Evolutionary conservation across 2,113 vertebrate species (phyloP), one percentile per base, ranked within the genome.

Genomic region (Notechis scutatus): DNA sequence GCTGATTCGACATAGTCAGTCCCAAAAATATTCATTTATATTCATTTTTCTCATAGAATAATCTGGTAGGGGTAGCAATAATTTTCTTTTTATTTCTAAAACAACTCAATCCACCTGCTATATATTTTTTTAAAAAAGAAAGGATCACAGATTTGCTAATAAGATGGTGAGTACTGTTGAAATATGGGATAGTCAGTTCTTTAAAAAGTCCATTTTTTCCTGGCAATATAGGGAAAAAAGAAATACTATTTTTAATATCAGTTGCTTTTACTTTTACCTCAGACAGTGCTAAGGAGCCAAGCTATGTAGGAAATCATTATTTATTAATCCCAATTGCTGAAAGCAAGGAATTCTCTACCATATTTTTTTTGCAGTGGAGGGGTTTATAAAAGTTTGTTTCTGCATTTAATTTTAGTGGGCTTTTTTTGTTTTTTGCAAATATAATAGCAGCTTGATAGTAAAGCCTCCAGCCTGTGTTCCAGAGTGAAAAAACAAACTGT

Each of bases 151-250:
- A 20, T 29, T 85, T 47, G 18, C 20, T 74, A 52, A 59, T 12
- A 61, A 42, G 50, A n/a, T n/a, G 39, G 54, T 45, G 56, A 56
- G 50, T 85, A 69, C 55, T 93, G 47, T 29, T 52, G 14, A 90
- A 90, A 90, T 54, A 74, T 90, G 55, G 21, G 55, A 3, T 56
- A 90, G n/a, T 55, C 86, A 9, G 29, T 39, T 24, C 24, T 57
- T 93, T 50, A 90, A 90, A 90, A 93, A 90, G 74, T 90, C 85
- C 23, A 42, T 20, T 57, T 85, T 92, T 88, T 93, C 57, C 69
- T 95, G 92, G 88, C 61, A 18, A 42, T 2, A 91, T 12, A 91
- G 47, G 39, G 74, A 93, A 74, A 87, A 10, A 95, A 54, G 91
- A 89, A 11, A 90, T 0, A 8, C 29, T 81, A 11, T 0, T 5